Percentiles rank a stretch among this genome's conserved stretches.
These are phyloP conservation scores for Mus spretus DNA, from an alignment of 2,797 vertebrate species.

Conservation along the genomic window DNA sequence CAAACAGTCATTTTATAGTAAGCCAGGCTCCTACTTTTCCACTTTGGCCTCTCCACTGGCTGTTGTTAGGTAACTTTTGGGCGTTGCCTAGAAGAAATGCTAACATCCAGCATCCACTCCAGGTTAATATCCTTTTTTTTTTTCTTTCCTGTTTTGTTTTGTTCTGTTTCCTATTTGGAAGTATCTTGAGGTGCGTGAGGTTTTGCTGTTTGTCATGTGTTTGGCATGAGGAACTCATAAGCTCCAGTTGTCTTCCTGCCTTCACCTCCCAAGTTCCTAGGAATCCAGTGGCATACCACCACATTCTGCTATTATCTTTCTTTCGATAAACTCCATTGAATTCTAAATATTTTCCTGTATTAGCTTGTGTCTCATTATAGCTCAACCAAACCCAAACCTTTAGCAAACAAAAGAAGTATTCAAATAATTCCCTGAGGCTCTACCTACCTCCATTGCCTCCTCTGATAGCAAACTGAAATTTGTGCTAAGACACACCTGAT, in stretches of 20 bases:
- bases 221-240: neutral
- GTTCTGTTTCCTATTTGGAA: neutral
- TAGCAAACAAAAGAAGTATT: constrained; percentile 21
- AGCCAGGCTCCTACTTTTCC: too few relatives aligned
- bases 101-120: neutral
- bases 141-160: neutral
- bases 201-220: neutral
- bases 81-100: neutral
- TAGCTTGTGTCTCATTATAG: neutral
- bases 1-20: too few relatives aligned
- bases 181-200: neutral
- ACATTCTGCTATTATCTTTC: neutral
- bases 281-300: neutral
- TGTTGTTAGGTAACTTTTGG: neutral
- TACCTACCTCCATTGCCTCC: neutral
- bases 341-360: neutral
- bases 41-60: too few relatives aligned
- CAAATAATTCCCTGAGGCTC: neutral
- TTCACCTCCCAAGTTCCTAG: neutral
- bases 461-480: neutral
- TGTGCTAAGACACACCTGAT: neutral
- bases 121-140: neutral
- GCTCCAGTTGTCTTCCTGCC: neutral
- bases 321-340: neutral
- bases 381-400: neutral